These are phyloP conservation scores for Brachirus orientalis DNA, from an alignment of 2,113 vertebrate species.

Conservation along the genomic window DNA sequence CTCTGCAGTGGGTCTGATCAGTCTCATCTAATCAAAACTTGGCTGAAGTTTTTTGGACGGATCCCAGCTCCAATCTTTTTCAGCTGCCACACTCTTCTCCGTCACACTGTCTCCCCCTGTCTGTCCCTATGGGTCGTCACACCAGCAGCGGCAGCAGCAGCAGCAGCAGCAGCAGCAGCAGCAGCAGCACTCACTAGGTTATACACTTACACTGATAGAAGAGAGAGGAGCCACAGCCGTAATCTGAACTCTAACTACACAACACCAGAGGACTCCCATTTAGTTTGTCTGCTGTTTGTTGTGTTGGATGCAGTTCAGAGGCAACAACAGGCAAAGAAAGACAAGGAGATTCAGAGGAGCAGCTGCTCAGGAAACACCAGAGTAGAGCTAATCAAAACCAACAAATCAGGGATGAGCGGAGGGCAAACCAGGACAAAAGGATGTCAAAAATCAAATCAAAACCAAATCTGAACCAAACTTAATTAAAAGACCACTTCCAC, in stretches of 20 bases:
- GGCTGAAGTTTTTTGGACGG: constrained; percentile 71
- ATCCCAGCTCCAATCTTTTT: constrained; percentile 61
- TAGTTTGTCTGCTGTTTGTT: constrained; percentile 47
- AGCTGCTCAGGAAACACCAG: no score
- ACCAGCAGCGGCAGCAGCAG: constrained; percentile 25
- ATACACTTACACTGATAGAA: no score
- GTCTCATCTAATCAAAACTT: constrained; percentile 76
- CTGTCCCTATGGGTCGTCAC: constrained; percentile 70
- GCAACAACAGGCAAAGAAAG: constrained; percentile 27
- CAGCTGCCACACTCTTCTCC: constrained; percentile 56
- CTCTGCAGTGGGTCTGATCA: constrained; percentile 64
- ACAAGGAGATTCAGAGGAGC: no score
- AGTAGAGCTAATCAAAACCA: no score
- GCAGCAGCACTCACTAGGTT: no score
- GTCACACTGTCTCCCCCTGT: constrained; percentile 75
- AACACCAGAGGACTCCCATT: no score
- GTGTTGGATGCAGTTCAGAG: constrained; percentile 30
- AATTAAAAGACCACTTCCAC: no score
- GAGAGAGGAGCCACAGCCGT: no score
- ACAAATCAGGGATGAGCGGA: constrained; percentile 8
- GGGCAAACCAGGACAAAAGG: not conserved
- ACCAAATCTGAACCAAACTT: no score
- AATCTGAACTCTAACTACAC: constrained; percentile 62
- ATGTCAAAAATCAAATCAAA: no score
- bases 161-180: no score